Conservation (phyloP, 2,797 vertebrate genomes). For the Buphagus erythrorhynchus region DNA sequence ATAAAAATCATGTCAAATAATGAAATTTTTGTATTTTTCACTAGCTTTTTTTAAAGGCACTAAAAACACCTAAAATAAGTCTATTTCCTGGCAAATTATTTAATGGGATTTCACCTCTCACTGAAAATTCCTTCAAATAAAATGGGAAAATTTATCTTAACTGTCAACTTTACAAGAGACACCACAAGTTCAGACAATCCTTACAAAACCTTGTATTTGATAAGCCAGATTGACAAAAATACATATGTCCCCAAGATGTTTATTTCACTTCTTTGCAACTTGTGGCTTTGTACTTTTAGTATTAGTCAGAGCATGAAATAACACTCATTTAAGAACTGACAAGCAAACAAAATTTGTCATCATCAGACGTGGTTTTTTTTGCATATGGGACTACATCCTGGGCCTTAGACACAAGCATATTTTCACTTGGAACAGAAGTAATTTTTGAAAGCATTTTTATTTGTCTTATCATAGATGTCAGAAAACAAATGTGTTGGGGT, state of each 20-base stretch:
- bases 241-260: background rate
- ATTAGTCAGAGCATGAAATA: conserved; percentile 7
- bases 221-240: background rate
- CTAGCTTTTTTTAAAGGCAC: background rate
- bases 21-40: background rate
- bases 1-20: background rate
- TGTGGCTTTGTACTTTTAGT: background rate
- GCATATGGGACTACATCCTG: background rate
- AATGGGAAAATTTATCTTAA: background rate
- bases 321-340: conserved; percentile 5
- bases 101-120: background rate
- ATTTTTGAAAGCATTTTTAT: background rate
- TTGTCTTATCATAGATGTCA: background rate
- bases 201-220: background rate
- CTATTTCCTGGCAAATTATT: background rate
- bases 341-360: background rate
- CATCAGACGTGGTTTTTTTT: background rate
- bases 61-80: background rate
- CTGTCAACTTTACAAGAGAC: background rate
- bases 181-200: background rate
- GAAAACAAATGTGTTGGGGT: background rate
- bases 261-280: conserved; percentile 8
- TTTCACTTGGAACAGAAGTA: conserved; percentile 4
- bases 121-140: background rate
- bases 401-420: background rate